Conservation (phyloP, 2,888 invertebrate genomes). For the Drosophila anomalata region DNA sequence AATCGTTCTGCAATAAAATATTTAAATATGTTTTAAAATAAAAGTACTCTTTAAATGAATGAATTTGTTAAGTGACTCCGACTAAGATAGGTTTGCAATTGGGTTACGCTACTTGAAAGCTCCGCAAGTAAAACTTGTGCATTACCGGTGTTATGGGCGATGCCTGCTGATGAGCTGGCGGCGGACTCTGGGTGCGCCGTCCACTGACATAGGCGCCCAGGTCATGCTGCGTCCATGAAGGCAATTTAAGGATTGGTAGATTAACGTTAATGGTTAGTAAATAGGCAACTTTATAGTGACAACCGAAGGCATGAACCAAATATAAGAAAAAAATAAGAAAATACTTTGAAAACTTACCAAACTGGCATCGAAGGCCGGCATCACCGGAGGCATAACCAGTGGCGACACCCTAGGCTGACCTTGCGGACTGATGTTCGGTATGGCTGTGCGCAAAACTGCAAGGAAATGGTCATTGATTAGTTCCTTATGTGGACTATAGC, state of each 20-base stretch:
- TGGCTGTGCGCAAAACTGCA: slow-evolving; percentile 84
- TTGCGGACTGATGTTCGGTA: slow-evolving; percentile 87
- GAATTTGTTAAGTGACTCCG: not conserved
- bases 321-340: not conserved
- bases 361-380: slow-evolving; percentile 87
- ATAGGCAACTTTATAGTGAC: not conserved
- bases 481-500: not conserved
- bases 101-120: slow-evolving; percentile 76
- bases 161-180: slow-evolving; percentile 93
- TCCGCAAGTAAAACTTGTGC: slow-evolving; percentile 74
- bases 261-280: slow-evolving; percentile 25
- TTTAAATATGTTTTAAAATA: not conserved
- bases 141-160: slow-evolving; percentile 89
- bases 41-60: not conserved
- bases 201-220: slow-evolving; percentile 84
- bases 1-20: slow-evolving; percentile 85
- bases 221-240: slow-evolving; percentile 86
- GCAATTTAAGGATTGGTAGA: slow-evolving; percentile 44
- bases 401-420: slow-evolving; percentile 86
- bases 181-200: slow-evolving; percentile 87
- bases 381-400: slow-evolving; percentile 84
- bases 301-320: slow-evolving; percentile 7
- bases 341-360: slow-evolving; percentile 86
- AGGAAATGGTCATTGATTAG: not conserved
- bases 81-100: slow-evolving; percentile 9